These are phyloP conservation scores for Sarcophaga subvicina DNA, from an alignment of 2,888 invertebrate species.

Conservation along the genomic window DNA sequence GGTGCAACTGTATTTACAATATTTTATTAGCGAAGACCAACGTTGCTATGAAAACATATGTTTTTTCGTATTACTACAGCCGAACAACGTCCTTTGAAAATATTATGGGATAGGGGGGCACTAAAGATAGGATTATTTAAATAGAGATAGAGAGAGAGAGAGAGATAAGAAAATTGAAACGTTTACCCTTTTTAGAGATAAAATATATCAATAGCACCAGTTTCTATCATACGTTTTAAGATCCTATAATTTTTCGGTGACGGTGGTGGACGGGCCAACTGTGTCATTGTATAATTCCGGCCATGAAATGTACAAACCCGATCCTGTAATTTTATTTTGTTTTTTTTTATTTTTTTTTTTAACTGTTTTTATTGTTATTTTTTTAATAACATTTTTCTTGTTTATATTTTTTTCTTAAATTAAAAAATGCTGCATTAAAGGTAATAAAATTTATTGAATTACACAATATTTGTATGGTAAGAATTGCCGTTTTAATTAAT, in stretches of 20 bases:
- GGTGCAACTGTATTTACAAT: not conserved
- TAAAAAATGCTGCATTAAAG: too few relatives aligned
- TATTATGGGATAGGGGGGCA: not conserved
- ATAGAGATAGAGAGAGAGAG: not conserved
- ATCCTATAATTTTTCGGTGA: slow-evolving; percentile 78
- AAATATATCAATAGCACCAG: slow-evolving; percentile 76
- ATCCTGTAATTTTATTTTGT: slow-evolving; percentile 75
- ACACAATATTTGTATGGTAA: too few relatives aligned
- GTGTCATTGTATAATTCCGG: slow-evolving; percentile 77
- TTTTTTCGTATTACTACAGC: too few relatives aligned
- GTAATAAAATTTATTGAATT: too few relatives aligned
- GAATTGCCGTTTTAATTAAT: not conserved
- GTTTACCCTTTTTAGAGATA: slow-evolving; percentile 75
- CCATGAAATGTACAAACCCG: slow-evolving; percentile 78
- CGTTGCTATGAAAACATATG: not conserved
- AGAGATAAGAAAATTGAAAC: not conserved
- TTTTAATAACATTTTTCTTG: too few relatives aligned
- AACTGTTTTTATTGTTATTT: too few relatives aligned
- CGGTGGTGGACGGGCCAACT: slow-evolving; percentile 78
- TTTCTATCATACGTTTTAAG: slow-evolving; percentile 79
- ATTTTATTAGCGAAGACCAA: slow-evolving; percentile 1
- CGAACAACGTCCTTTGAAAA: too few relatives aligned
- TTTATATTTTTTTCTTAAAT: too few relatives aligned
- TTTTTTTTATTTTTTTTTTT: not conserved
- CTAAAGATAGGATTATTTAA: not conserved